phyloP scores from a whole-genome alignment of 1,140 invertebrate species.

The Calliphora vicina region DNA sequence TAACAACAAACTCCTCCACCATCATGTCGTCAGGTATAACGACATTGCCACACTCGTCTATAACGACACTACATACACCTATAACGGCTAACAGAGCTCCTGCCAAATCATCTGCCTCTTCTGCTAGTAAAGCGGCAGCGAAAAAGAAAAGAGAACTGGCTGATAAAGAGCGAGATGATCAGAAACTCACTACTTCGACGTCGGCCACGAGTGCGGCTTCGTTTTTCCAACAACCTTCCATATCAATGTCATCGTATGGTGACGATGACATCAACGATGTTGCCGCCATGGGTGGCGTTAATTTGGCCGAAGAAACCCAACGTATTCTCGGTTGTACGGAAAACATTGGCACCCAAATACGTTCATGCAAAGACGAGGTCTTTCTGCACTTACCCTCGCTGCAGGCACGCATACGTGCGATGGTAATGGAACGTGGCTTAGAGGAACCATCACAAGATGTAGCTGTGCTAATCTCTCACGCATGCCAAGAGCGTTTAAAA shows the following conservation, averaged over 20 bases:
- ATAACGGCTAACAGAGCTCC: constrained; percentile 45
- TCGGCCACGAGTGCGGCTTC: constrained; percentile 53
- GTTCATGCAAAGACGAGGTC: constrained; percentile 95
- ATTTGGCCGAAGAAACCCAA: constrained; percentile 94
- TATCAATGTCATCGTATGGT: constrained; percentile 69
- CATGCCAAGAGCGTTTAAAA: constrained; percentile 92
- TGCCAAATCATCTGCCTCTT: constrained; percentile 41
- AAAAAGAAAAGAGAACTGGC: constrained; percentile 56
- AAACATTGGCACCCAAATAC: constrained; percentile 93
- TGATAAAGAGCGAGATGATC: constrained; percentile 51
- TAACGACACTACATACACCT: constrained; percentile 41
- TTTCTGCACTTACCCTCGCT: constrained; percentile 83
- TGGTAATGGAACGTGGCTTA: constrained; percentile 79
- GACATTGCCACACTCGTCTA: constrained; percentile 41
- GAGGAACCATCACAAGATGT: constrained; percentile 90
- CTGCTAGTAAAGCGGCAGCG: constrained; percentile 48
- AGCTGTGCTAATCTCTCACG: constrained; percentile 91
- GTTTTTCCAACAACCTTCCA: constrained; percentile 60
- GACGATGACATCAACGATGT: constrained; percentile 99
- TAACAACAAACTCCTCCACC: background rate
- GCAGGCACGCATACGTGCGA: constrained; percentile 78
- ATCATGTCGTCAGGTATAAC: constrained; percentile 41
- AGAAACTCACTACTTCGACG: constrained; percentile 59
- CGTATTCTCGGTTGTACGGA: constrained; percentile 94
- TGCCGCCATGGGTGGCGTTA: constrained; percentile 99